Base-by-base conservation (phyloP, 2,113 vertebrate species). In the Pteruthius melanotis region DNA sequence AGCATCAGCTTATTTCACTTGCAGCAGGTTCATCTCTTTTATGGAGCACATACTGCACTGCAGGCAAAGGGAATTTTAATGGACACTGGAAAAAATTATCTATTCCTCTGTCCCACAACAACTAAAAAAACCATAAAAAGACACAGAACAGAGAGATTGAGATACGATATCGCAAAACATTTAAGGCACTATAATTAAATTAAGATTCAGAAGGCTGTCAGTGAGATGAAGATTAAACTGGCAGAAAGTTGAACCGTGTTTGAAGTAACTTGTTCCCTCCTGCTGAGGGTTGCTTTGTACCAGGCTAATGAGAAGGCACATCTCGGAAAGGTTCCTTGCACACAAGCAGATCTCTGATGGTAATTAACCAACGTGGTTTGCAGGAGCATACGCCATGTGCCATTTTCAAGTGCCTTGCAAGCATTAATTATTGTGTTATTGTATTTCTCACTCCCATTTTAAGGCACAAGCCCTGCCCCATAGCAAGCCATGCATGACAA, bases 1-100 rank as follows among this genome's bases (percentile, higher is more conserved):
- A 90, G 88, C 87, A 94, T 89, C 90, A 95, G 95, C 87, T 96
- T 60, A 90, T 95, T 97, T 94, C 72, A 64, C 75, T 90, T 96
- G 74, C 78, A 92, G 96, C 80, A 92, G 88, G 91, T 95, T 96
- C 82, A 88, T 85, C 78, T 88, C 83, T 93, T 95, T 96, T 66
- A 87, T 76, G 80, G 47, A 83, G 72, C 57, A 24, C 16, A 44
- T 9, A 33, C 65, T 91, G 80, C 85, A 93, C 84, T 93, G 93
- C 91, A 95, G 92, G 72, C 82, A 96, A 90, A 89, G 89, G 64
- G 89, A 95, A 93, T 94, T 95, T 95, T 93, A 92, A 89, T 93
- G 91, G 90, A 79, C 63, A 47, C 56, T 53, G 83, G 64, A 13
- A 88, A 79, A 91, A 93, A 81, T 18, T 24, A 83, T 89, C 88